These are phyloP conservation scores for Amphilophus citrinellus DNA, from an alignment of 2,113 vertebrate genomes.

Conservation along the genomic window DNA sequence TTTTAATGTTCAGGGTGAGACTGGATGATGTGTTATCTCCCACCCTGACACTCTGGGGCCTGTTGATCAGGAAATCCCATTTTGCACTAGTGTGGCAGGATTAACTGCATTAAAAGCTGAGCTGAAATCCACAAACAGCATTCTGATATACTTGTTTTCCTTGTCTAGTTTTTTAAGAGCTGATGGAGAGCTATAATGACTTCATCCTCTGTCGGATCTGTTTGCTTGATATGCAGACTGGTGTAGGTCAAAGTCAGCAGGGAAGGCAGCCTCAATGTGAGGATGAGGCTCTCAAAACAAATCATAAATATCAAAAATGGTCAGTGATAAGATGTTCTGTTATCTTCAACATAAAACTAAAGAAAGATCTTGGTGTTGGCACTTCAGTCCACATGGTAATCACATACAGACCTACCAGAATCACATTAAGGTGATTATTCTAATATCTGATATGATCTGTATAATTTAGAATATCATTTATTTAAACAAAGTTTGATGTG, in stretches of 20 bases:
- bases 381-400: background rate
- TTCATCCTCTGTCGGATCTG: background rate
- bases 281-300: background rate
- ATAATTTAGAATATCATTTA: background rate
- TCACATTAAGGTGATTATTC: background rate
- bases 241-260: rapidly evolving
- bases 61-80: too few relatives aligned
- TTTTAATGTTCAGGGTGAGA: too few relatives aligned
- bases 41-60: too few relatives aligned
- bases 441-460: too few relatives aligned
- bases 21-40: too few relatives aligned
- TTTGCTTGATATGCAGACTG: background rate
- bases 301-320: background rate
- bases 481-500: background rate
- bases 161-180: background rate
- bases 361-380: background rate
- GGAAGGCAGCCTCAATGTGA: background rate
- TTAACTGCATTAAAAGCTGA: background rate
- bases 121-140: background rate
- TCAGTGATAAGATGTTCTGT: background rate
- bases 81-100: background rate
- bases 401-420: background rate
- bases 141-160: background rate
- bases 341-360: background rate
- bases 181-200: background rate